Conservation (phyloP, 1,140 invertebrate species). For the Sminthurinus signatus region DNA sequence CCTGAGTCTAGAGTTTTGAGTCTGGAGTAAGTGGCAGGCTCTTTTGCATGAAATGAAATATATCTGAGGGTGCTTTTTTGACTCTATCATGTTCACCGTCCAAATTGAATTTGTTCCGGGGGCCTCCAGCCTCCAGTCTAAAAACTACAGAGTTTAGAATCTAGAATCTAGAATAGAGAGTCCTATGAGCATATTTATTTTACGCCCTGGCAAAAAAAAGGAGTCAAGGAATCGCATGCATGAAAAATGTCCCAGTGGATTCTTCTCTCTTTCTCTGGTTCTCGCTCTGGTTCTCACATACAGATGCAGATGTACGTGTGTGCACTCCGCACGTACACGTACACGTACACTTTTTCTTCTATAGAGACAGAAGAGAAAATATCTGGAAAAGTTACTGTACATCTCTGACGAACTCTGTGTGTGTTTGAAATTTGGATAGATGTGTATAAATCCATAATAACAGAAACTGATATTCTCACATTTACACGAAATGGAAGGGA, state of each 20-base stretch:
- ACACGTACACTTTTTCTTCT: not conserved
- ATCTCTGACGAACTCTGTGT: too few species aligned
- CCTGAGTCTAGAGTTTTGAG: too few species aligned
- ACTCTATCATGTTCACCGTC: constrained; percentile 20
- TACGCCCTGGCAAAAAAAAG: constrained; percentile 23
- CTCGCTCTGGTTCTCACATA: too few species aligned
- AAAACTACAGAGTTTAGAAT: too few species aligned
- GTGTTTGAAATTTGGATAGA: too few species aligned
- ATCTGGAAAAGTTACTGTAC: too few species aligned
- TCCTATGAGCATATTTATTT: constrained; percentile 42
- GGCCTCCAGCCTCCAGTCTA: constrained; percentile 16
- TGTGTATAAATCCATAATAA: too few species aligned
- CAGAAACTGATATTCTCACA: too few species aligned
- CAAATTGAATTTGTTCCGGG: constrained; percentile 26
- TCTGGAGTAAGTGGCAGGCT: constrained; percentile 25
- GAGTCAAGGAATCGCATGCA: constrained; percentile 40
- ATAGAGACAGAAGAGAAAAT: too few species aligned
- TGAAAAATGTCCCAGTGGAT: constrained; percentile 42
- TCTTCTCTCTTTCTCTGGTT: constrained; percentile 5
- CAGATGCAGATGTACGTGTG: too few species aligned
- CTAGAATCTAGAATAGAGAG: too few species aligned
- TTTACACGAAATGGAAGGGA: too few species aligned
- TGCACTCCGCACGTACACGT: not conserved
- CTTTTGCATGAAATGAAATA: constrained; percentile 41
- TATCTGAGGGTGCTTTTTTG: constrained; percentile 30